phyloP scores from a whole-genome alignment of 2,888 invertebrate genomes.

The Cyclophora punctaria region DNA sequence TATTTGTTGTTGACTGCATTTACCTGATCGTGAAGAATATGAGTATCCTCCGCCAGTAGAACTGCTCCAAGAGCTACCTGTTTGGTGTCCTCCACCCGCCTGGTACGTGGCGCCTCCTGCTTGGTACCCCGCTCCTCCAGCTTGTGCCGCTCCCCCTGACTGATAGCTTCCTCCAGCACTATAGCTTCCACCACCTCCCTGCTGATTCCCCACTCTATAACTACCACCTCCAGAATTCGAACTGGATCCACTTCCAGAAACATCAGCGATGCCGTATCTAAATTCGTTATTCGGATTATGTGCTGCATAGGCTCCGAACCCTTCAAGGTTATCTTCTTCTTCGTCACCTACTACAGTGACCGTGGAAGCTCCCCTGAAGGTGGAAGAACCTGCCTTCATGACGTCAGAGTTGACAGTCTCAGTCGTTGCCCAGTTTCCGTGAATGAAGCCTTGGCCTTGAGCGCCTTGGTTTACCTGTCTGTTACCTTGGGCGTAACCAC shows the following conservation, averaged over 20 bases:
- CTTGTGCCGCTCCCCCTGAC: slow-evolving; percentile 18
- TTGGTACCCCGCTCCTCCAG: slow-evolving; percentile 19
- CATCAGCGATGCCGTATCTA: slow-evolving; percentile 56
- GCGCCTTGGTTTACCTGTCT: slow-evolving; percentile 17
- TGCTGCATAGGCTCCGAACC: slow-evolving; percentile 55
- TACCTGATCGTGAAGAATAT: slow-evolving; percentile 56
- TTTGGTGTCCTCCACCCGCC: slow-evolving; percentile 13
- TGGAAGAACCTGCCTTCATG: slow-evolving; percentile 56
- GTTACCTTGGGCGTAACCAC: slow-evolving; percentile 11
- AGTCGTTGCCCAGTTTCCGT: slow-evolving; percentile 61
- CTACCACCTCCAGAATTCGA: slow-evolving; percentile 17
- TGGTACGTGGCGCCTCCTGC: slow-evolving; percentile 19
- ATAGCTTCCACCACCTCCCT: slow-evolving; percentile 23
- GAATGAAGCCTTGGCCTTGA: slow-evolving; percentile 46
- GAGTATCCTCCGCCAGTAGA: slow-evolving; percentile 36
- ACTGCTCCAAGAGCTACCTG: slow-evolving; percentile 23
- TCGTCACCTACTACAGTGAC: slow-evolving; percentile 58
- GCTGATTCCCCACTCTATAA: slow-evolving; percentile 13
- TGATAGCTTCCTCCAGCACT: slow-evolving; percentile 14
- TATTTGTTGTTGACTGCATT: not conserved
- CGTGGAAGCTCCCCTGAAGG: slow-evolving; percentile 42
- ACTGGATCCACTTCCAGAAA: slow-evolving; percentile 30
- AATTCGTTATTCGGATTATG: slow-evolving; percentile 58
- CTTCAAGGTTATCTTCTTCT: slow-evolving; percentile 52
- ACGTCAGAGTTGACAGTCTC: slow-evolving; percentile 65